Evolutionary conservation across 2,113 vertebrate genomes (phyloP).

Genomic region (Columba janthina): DNA sequence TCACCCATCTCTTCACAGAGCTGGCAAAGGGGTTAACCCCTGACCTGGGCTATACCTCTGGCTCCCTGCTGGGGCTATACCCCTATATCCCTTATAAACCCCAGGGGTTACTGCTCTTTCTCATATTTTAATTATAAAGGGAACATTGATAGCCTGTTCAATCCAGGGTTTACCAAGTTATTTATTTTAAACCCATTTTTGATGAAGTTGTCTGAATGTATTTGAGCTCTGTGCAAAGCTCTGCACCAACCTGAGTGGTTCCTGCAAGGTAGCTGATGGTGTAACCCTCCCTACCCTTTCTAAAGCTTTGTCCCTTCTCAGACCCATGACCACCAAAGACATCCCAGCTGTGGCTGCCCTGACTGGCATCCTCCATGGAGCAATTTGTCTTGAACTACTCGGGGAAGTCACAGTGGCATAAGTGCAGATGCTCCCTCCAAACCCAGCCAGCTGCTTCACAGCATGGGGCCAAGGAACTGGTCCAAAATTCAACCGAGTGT

Average conservation of each 20-base stretch:
- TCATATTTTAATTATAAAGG: not conserved
- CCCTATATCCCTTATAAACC: not conserved
- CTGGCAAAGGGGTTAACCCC: not conserved
- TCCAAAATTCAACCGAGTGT: not conserved
- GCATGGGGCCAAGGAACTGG: not conserved
- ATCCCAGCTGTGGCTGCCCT: not conserved
- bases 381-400: not conserved
- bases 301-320: not conserved
- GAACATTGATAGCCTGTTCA: not conserved
- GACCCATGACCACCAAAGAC: not conserved
- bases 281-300: not conserved
- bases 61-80: not conserved
- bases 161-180: not conserved
- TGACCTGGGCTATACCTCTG: not conserved
- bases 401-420: accelerated
- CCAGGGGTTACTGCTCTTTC: not conserved
- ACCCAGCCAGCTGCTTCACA: not conserved
- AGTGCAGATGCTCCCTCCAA: not conserved
- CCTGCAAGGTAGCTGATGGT: not conserved
- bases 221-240: not conserved
- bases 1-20: not conserved
- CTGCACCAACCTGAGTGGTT: accelerated
- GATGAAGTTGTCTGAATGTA: not conserved
- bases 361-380: not conserved
- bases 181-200: not conserved